Base-by-base conservation (phyloP, 2,888 invertebrate species). In the Tetrapedia diversipes region DNA sequence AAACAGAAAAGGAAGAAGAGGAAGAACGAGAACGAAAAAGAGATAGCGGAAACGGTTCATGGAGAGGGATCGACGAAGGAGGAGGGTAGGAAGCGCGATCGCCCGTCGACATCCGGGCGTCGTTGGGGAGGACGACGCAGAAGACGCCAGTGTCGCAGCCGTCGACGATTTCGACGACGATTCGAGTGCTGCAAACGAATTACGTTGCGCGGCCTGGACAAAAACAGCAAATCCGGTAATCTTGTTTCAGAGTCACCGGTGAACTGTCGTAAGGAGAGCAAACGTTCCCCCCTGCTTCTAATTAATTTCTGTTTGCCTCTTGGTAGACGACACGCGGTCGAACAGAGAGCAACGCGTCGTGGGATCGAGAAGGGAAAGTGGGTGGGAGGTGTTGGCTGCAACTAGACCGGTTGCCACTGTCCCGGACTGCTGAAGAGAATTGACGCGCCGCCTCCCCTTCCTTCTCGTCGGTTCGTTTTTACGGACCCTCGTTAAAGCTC, bases 151-250 rank as follows among this genome's bases (percentile, higher is more conserved):
- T 32, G 71, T 54, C 65, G 74, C 79, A 49, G 57, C 16, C 63
- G 66, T 22, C 63, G 66, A 27, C 57, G 78, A n/a, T 54, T 79
- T 51, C 71, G 70, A 43, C 66, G 71, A 19, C 77, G 79, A 88
- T 87, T 89, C 84, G 82, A 86, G 82, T 86, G 83, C 80, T 83
- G 82, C 85, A 82, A 87, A 88, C 84, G 87, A 88, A 88, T 87
- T 86, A 87, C 86, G 86, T 63, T 70, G 70, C 72, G 71, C 75
- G 74, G 76, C 73, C 71, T n/a, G 77, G 79, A 81, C 84, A 87
- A 88, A 87, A 87, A 87, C 86, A 85, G 82, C 77, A 85, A 88
- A 87, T 86, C 81, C 81, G 78, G 83, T 88, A 86, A 89, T 86
- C 88, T 87, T 86, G 82, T 88, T 87, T 88, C 83, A 83, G 80